These are phyloP conservation scores for Eumeta japonica DNA, from an alignment of 1,140 invertebrate species.

Conservation along the genomic window DNA sequence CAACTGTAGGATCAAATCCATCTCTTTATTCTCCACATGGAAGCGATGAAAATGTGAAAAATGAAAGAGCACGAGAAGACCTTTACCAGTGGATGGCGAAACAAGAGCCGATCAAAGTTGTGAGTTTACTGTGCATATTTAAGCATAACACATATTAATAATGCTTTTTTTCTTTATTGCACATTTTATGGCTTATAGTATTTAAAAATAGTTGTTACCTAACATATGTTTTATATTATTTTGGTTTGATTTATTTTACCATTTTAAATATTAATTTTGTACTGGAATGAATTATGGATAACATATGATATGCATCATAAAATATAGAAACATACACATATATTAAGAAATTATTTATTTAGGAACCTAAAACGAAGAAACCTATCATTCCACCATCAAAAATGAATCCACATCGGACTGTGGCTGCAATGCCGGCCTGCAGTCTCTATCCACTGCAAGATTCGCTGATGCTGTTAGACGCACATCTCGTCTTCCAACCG, in stretches of 20 bases:
- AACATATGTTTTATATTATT: too few relatives aligned
- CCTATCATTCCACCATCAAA: slow-evolving; percentile 35
- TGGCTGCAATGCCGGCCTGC: slow-evolving; percentile 50
- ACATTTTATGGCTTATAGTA: too few relatives aligned
- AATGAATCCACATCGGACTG: slow-evolving; percentile 45
- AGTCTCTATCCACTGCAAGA: slow-evolving; percentile 75
- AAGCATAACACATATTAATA: background rate
- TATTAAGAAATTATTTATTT: too few relatives aligned
- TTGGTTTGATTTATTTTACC: too few relatives aligned
- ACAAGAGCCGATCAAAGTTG: slow-evolving; percentile 69
- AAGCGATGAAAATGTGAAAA: slow-evolving; percentile 39
- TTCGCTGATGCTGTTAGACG: slow-evolving; percentile 80
- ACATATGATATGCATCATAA: too few relatives aligned
- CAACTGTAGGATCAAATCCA: slow-evolving; percentile 52
- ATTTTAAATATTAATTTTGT: too few relatives aligned
- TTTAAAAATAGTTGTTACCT: too few relatives aligned
- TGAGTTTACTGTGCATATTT: slow-evolving; percentile 24
- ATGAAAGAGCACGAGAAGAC: slow-evolving; percentile 68
- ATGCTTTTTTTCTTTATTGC: too few relatives aligned
- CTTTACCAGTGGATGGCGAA: slow-evolving; percentile 95
- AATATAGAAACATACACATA: too few relatives aligned
- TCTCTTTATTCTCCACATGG: slow-evolving; percentile 53
- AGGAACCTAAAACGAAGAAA: slow-evolving; percentile 43
- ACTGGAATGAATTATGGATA: too few relatives aligned
- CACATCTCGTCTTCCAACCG: slow-evolving; percentile 90